A percentile compares a stretch with the other conserved stretches of the same genome.
Evolutionary conservation across 2,113 vertebrate species (phyloP).

Genomic region (Anguilla rostrata): DNA sequence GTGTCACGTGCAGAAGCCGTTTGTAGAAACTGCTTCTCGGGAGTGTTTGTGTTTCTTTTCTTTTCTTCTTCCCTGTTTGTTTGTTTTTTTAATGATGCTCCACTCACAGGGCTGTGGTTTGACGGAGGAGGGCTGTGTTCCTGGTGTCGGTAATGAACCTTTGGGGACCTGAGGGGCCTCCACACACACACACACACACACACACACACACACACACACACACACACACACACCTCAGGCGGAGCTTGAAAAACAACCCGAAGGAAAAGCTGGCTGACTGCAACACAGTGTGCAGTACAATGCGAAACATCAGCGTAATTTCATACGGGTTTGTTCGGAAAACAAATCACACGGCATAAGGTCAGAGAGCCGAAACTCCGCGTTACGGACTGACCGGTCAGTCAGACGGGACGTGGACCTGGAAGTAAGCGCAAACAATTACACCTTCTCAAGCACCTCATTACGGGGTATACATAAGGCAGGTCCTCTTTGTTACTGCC

Average conservation of each 20-base stretch:
- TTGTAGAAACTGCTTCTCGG: slow-evolving; percentile 16
- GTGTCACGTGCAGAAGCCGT: slow-evolving; percentile 1
- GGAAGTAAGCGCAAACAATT: too few species aligned
- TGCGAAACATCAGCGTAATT: background rate
- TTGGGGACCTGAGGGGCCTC: slow-evolving; percentile 18
- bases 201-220: too few species aligned
- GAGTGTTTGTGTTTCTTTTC: background rate
- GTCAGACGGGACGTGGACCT: too few species aligned
- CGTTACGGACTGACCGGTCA: too few species aligned
- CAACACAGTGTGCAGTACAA: background rate
- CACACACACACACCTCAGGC: background rate
- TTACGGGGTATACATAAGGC: too few species aligned
- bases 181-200: background rate
- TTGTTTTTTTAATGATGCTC: slow-evolving; percentile 34
- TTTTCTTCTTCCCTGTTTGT: slow-evolving; percentile 2
- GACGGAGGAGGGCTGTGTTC: slow-evolving; percentile 33
- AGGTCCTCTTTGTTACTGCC: too few species aligned
- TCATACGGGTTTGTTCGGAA: background rate
- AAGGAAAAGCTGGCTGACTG: background rate
- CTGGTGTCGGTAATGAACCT: slow-evolving; percentile 49
- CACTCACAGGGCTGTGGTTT: slow-evolving; percentile 11
- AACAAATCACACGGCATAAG: background rate
- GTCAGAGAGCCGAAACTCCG: too few species aligned
- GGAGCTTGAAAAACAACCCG: background rate
- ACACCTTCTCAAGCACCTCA: too few species aligned